Evolutionary conservation across 2,888 invertebrate species (phyloP), one percentile per base, ranked within the genome.

Genomic region (Sepioteuthis lessoniana): DNA sequence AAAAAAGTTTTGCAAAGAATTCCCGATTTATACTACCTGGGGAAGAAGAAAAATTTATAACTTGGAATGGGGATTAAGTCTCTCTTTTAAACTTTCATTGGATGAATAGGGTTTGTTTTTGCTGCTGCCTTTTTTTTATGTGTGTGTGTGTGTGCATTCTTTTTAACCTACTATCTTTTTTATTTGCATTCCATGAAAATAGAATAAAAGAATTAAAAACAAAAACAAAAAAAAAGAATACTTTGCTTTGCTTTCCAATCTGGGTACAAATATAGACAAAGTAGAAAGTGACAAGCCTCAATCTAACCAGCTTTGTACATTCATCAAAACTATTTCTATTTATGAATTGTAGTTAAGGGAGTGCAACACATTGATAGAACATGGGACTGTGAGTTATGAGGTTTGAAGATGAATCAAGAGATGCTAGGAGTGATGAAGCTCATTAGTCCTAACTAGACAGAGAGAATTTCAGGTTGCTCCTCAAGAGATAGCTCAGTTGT

Each of bases 21-120:
- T n/a, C n/a, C n/a, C n/a, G 76, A 76, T 76, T 76, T 76, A 76
- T n/a, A 76, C n/a, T n/a, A 76, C 76, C n/a, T 76, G 35, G 76
- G 76, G n/a, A n/a, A 13, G n/a, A 76, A 35, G 13, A n/a, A 76
- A n/a, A 76, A 76, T 76, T 76, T 76, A 76, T 76, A n/a, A 76
- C 76, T n/a, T 35, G 25, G 76, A 76, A 76, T 76, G n/a, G 13
- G 35, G n/a, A 76, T 76, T 76, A n/a, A 76, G 76, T 76, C 76
- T 76, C n/a, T 76, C 25, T 76, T 76, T 16, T 19, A 35, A 76
- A 76, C 10, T 16, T 76, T 35, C 35, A 76, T n/a, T 76, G n/a
- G 76, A 76, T 13, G 13, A 35, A 76, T 76, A 16, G 10, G 28
- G 55, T 55, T 25, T 28, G 42, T 42, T 42, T 42, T 42, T 42